Percentiles rank a stretch among this genome's conserved stretches.
phyloP scores from a whole-genome alignment of 2,888 invertebrate species.

The Agonopterix subpropinquella region DNA sequence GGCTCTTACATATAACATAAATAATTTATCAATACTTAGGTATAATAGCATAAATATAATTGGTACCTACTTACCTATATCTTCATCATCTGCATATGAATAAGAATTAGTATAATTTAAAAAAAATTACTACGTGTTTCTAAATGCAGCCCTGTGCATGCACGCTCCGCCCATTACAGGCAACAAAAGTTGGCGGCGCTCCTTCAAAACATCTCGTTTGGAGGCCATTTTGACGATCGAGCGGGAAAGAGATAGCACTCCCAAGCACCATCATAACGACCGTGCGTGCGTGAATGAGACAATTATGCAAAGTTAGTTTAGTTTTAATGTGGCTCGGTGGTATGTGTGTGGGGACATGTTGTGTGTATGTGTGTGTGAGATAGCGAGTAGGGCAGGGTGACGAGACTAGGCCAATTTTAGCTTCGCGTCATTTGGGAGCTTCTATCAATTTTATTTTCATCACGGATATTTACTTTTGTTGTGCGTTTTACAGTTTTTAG shows the following conservation, averaged over 20 bases:
- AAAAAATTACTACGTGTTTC: not conserved
- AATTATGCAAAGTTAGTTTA: constrained; percentile 72
- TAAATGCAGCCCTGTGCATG: constrained; percentile 53
- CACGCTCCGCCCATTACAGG: constrained; percentile 74
- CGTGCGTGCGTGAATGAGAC: constrained; percentile 68
- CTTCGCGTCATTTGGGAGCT: not conserved
- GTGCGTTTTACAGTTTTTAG: no score
- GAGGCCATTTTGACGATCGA: constrained; percentile 74
- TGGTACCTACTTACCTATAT: no score
- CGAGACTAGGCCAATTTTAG: constrained; percentile 14
- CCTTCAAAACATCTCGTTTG: constrained; percentile 76
- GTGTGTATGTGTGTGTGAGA: constrained; percentile 29
- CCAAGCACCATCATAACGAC: constrained; percentile 37
- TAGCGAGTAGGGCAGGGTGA: constrained; percentile 14
- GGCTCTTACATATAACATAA: no score
- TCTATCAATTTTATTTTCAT: not conserved
- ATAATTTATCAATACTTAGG: no score
- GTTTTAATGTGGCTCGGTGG: constrained; percentile 56
- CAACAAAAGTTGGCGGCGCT: constrained; percentile 74
- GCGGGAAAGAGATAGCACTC: constrained; percentile 55
- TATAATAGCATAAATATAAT: no score
- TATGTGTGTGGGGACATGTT: constrained; percentile 46
- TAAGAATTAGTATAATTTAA: no score
- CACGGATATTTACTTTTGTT: not conserved
- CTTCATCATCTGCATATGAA: no score